Evolutionary conservation across 2,113 vertebrate species (phyloP), one percentile per base, ranked within the genome.

Genomic region (Prietella phreatophila): DNA sequence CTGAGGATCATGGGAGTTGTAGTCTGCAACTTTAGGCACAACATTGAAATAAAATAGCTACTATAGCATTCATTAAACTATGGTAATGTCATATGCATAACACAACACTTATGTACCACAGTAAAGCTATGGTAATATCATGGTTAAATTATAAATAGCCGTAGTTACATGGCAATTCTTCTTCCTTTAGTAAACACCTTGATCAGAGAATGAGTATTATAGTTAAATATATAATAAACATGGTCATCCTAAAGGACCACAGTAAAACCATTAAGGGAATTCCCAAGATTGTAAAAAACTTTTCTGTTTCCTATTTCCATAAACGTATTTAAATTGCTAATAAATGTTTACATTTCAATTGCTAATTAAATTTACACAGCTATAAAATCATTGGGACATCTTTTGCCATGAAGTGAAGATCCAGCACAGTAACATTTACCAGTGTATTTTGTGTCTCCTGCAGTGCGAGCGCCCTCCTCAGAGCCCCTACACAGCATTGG

Each of bases 401-500:
- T 22, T 20, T 25, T 17, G 27, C 39, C 67, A 65, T 47, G 25
- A 69, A 71, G 7, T 84, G 15, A 71, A 71, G 36, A 50, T 55
- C 19, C 50, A 56, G 19, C 20, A 25, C n/a, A 25, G 42, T 69
- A 84, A 53, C 13, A 55, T 0, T 56, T 39, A 25, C 20, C 5
- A 11, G 65, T 55, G 17, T 84, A 47, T 47, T 76, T 53, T 86
- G 39, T 87, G 71, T 85, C 81, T 80, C 90, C 88, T 27, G 47
- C 89, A 93, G 93, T 89, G 89, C 92, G 91, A 88, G 86, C 91
- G 73, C 83, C 92, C 3, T 86, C 91, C 85, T 86, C 91, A 33
- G 94, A 93, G 86, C 87, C 94, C 61, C 89, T 93, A 85, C 92
- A 93, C 89, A 90, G 92, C 78, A 86, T 93, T 83, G 93, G 93